These are phyloP conservation scores for Disparrhopalites patrizii DNA, from an alignment of 2,888 invertebrate genomes.

Conservation along the genomic window DNA sequence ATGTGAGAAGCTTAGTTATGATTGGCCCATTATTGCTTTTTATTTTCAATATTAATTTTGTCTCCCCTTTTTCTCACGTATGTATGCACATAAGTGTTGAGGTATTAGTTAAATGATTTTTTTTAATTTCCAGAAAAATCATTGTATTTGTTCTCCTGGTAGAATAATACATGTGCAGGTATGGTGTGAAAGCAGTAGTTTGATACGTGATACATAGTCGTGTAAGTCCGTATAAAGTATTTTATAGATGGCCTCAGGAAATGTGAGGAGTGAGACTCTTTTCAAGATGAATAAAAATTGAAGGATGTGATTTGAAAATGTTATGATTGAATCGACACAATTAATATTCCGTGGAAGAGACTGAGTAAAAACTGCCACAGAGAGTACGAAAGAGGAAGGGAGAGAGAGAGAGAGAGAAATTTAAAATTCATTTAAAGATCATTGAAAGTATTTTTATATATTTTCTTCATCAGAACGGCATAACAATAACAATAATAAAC, in stretches of 20 bases:
- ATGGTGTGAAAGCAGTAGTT: no score
- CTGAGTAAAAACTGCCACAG: no score
- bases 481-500: no score
- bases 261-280: not conserved
- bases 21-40: constrained; percentile 4
- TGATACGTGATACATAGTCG: no score
- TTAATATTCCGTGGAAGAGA: constrained; percentile 12
- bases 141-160: no score
- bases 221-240: no score
- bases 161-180: no score
- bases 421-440: constrained; percentile 24
- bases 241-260: not conserved
- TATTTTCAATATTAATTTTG: not conserved
- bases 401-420: constrained; percentile 1
- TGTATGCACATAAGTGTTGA: not conserved
- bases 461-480: no score
- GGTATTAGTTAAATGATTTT: no score
- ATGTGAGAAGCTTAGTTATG: constrained; percentile 5
- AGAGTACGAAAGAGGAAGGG: not conserved
- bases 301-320: constrained; percentile 24
- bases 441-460: constrained; percentile 27
- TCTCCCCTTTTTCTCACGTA: not conserved
- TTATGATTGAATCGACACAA: constrained; percentile 24
- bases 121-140: no score
- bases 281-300: constrained; percentile 11